Percentiles rank a stretch among this genome's conserved stretches.
Conservation (phyloP, 1,140 invertebrate genomes). For the Acromyrmex heyeri region DNA sequence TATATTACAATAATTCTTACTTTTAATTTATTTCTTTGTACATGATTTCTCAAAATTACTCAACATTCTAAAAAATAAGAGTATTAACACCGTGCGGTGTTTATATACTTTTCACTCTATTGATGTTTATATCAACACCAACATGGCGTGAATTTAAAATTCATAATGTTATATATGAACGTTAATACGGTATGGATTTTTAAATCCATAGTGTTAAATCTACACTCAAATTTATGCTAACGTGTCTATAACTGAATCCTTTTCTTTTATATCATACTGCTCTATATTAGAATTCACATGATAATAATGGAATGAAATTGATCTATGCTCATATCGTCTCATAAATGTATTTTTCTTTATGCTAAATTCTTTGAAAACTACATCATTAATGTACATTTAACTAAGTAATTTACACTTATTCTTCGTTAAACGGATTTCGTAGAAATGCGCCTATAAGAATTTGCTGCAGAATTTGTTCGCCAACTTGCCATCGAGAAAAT, state of each 20-base stretch:
- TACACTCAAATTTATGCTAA: no score
- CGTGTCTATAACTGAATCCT: background rate
- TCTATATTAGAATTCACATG: background rate
- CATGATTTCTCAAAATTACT: background rate
- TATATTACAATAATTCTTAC: background rate
- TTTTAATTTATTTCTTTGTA: background rate
- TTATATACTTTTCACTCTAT: no score
- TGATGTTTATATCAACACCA: no score
- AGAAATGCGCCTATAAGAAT: slow-evolving; percentile 1
- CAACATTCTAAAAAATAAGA: no score
- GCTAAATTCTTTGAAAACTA: background rate
- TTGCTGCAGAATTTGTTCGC: background rate
- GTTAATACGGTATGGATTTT: no score
- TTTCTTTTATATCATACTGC: background rate
- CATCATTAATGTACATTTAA: background rate
- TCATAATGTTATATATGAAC: no score
- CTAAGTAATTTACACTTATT: background rate
- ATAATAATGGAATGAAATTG: background rate
- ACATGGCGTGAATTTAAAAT: no score
- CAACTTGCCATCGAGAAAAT: slow-evolving; percentile 9
- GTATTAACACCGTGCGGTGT: no score
- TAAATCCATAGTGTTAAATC: no score
- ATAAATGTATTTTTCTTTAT: background rate
- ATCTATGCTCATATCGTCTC: background rate
- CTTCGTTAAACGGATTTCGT: slow-evolving; percentile 14